These are phyloP conservation scores for Strix aluco DNA, from an alignment of 2,113 vertebrate genomes.

Conservation along the genomic window DNA sequence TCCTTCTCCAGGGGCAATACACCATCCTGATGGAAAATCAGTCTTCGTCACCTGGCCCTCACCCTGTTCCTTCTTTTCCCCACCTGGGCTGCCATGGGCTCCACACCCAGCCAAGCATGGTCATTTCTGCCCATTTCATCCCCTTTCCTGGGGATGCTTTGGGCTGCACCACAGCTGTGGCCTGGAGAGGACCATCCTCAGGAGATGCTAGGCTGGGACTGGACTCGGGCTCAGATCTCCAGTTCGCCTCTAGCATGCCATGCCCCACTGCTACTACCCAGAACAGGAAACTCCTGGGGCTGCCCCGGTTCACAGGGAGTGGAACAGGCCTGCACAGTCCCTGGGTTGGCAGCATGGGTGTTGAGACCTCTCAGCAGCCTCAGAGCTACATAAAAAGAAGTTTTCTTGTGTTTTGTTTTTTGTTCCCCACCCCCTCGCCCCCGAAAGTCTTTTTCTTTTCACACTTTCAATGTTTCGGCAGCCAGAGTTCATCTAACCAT, in stretches of 20 bases:
- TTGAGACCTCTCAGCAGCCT: background rate
- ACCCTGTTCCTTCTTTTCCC: background rate
- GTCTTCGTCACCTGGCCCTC: background rate
- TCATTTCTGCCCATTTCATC: background rate
- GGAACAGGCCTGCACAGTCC: background rate
- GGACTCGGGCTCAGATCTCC: background rate
- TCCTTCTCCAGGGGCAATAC: background rate
- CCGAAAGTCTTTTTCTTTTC: background rate
- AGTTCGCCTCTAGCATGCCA: background rate
- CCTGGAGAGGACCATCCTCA: background rate
- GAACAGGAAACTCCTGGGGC: background rate
- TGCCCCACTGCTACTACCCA: background rate
- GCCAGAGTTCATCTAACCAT: background rate
- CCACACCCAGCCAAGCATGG: too few relatives aligned
- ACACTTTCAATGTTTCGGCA: background rate
- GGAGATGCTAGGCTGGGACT: background rate
- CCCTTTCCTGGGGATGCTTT: background rate
- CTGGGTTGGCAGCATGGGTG: rapidly evolving
- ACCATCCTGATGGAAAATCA: background rate
- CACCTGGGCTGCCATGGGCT: background rate
- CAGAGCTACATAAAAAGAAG: background rate
- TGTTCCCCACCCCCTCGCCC: background rate
- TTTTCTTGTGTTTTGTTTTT: background rate
- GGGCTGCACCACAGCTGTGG: too few relatives aligned
- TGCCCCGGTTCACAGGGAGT: background rate